Percentiles rank a stretch among this genome's conserved stretches.
phyloP scores from a whole-genome alignment of 2,888 invertebrate species.

The Adelognathus sp. region DNA sequence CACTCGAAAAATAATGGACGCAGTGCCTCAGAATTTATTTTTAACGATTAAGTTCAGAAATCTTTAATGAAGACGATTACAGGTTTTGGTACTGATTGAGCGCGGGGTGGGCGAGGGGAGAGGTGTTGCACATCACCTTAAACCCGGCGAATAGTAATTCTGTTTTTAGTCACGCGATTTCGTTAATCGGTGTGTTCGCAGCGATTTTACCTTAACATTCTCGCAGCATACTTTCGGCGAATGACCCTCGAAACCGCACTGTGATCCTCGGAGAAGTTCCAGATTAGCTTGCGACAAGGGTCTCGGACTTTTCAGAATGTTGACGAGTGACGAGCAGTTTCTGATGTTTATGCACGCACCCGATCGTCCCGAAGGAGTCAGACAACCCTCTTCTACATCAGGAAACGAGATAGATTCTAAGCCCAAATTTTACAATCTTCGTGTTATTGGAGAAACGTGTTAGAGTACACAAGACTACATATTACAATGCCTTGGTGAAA shows the following conservation, averaged over 20 bases:
- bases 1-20: too few relatives aligned
- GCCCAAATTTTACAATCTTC: background rate
- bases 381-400: conserved; percentile 66
- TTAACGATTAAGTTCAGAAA: too few relatives aligned
- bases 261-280: conserved; percentile 75
- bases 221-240: conserved; percentile 81
- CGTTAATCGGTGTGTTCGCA: too few relatives aligned
- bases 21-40: too few relatives aligned
- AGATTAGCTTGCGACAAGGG: conserved; percentile 66
- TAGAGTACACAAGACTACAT: background rate
- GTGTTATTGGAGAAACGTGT: background rate
- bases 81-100: too few relatives aligned
- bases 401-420: conserved; percentile 64
- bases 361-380: conserved; percentile 68
- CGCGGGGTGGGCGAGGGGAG: too few relatives aligned
- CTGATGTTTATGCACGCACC: conserved; percentile 80
- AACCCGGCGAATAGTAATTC: too few relatives aligned
- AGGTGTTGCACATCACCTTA: too few relatives aligned
- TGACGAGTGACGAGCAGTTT: conserved; percentile 74
- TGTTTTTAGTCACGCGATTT: too few relatives aligned
- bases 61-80: too few relatives aligned
- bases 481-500: too few relatives aligned
- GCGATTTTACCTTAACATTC: conserved; percentile 50
- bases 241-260: conserved; percentile 81
- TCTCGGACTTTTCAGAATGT: conserved; percentile 70